Percentiles rank a stretch among this genome's conserved stretches.
Evolutionary conservation across 2,113 vertebrate genomes (phyloP).

Genomic region (Pontoporia blainvillei): DNA sequence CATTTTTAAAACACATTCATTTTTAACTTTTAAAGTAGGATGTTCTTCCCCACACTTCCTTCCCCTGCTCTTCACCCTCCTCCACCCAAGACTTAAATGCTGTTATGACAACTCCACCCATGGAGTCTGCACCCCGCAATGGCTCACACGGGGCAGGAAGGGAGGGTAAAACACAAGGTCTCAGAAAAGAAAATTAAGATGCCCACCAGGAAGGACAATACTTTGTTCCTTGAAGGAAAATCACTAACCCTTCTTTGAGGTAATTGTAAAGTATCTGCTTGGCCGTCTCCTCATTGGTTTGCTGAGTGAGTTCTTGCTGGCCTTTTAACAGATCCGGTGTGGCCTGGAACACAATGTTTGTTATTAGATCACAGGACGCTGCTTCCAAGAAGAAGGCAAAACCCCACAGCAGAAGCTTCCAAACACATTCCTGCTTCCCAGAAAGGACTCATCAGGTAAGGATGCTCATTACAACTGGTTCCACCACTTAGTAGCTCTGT

Average conservation of each 20-base stretch:
- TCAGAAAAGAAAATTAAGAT: background rate
- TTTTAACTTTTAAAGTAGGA: background rate
- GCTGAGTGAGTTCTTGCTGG: conserved; percentile 92
- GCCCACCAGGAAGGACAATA: background rate
- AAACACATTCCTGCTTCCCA: background rate
- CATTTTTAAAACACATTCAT: background rate
- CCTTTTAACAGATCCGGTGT: conserved; percentile 97
- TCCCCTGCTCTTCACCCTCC: background rate
- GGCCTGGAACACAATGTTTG: conserved; percentile 79
- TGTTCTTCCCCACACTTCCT: background rate
- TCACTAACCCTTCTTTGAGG: conserved; percentile 95
- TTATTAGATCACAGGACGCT: background rate
- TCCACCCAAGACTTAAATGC: background rate
- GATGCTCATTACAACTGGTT: background rate
- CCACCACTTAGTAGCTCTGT: too few species aligned
- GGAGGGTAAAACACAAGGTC: background rate
- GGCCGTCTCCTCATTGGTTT: conserved; percentile 96
- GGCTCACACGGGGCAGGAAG: background rate
- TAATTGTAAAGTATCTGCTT: conserved; percentile 98
- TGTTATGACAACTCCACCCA: background rate
- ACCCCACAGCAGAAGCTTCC: background rate
- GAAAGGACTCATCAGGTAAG: background rate
- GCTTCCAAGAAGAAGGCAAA: background rate
- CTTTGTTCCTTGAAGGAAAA: background rate
- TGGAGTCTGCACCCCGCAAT: background rate